phyloP scores from a whole-genome alignment of 1,140 invertebrate species.

The Oreohelix idahoensis region DNA sequence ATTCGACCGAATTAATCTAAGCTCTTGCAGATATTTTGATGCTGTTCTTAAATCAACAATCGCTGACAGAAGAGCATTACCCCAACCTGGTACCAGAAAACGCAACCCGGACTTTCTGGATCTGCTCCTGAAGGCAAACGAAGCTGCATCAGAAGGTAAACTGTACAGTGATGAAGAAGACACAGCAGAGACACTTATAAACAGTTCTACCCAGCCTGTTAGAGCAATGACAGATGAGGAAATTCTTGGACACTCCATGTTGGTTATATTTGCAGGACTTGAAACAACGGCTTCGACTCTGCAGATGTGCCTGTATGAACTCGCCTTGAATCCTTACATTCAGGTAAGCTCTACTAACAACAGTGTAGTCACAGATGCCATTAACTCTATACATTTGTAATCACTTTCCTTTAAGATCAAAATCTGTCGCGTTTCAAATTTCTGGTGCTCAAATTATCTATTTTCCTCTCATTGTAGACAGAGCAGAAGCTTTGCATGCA shows the following conservation, averaged over 20 bases:
- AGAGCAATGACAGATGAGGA: slow-evolving; percentile 74
- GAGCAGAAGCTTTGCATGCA: no score
- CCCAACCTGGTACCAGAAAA: no score
- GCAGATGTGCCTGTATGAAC: no score
- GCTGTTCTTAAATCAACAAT: neutral
- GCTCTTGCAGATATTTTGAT: neutral
- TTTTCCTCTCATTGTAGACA: no score
- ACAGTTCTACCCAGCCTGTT: neutral
- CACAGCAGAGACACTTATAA: neutral
- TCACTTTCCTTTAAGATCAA: no score
- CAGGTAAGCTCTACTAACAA: no score
- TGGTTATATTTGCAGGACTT: slow-evolving; percentile 81
- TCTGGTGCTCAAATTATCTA: no score
- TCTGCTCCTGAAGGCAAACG: slow-evolving; percentile 9
- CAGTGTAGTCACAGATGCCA: no score
- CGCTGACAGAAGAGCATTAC: neutral
- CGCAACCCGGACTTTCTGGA: neutral
- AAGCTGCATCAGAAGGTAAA: neutral
- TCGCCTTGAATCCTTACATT: no score
- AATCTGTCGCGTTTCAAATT: no score
- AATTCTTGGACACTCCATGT: slow-evolving; percentile 78
- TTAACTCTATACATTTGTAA: no score
- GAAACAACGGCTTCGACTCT: no score
- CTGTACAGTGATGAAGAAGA: neutral
- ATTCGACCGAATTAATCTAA: neutral